Evolutionary conservation across 2,888 invertebrate genomes (phyloP), one percentile per base, ranked within the genome.

Genomic region (Cryptus viduatorius): DNA sequence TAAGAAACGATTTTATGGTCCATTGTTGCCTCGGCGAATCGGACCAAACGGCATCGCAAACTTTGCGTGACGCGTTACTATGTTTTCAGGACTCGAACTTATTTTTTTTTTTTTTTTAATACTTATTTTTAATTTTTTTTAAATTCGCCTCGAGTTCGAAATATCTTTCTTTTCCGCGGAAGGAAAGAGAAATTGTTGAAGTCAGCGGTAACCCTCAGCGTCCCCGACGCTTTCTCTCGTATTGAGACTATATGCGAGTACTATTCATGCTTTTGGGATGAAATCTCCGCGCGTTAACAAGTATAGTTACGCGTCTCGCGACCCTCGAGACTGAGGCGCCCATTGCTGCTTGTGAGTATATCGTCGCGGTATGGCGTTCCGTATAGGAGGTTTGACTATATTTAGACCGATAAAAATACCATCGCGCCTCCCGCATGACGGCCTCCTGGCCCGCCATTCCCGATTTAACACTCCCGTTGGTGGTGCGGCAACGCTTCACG

Each of bases 391-490:
- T 92, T 91, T 90, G 86, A 89, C 91, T 93, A 93, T 93, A 93
- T 93, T 93, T 93, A 93, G 92, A 89, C 83, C 90, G 93, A 93
- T 93, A 93, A 93, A 93, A 93, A 93, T 93, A 93, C 88, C 90
- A 91, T 90, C 92, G 91, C 89, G 91, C 92, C 93, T 93, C 93
- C 93, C 93, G 93, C 93, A 91, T 92, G 90, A 91, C 92, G 92
- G 91, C 91, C 93, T 92, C 93, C 93, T 90, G 91, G 92, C 89
- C 91, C 91, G 92, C 89, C 91, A 90, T 89, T 93, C 93, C 93
- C 91, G 90, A 92, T 92, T 92, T 93, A 93, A 93, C 79, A 72
- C 76, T 79, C 29, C 61, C 64, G 46, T 46, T 24, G 73, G 61
- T 61, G 76, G 83, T 83, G 69, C 72, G 12, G 46, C 75, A 56